phyloP scores from a whole-genome alignment of 2,888 invertebrate genomes.

The Koerneria pararmatus region DNA sequence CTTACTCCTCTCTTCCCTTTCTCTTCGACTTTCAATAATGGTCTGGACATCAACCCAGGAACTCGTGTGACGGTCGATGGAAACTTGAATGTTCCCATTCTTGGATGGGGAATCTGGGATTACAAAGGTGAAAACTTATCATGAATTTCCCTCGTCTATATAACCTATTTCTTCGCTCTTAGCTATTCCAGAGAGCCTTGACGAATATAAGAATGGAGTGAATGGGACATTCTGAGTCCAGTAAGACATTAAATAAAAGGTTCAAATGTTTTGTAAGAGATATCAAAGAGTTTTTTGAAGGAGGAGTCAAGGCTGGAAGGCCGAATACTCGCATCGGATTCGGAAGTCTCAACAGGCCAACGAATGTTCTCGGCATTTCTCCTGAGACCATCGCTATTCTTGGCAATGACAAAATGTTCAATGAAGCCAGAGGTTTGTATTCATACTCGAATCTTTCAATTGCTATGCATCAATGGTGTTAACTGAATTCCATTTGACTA shows the following conservation, averaged over 20 bases:
- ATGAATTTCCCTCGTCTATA: neutral
- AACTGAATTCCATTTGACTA: neutral
- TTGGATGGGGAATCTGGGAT: slow-evolving; percentile 55
- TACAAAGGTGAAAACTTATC: slow-evolving; percentile 36
- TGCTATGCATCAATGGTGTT: neutral
- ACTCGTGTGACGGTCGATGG: slow-evolving; percentile 47
- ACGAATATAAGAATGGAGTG: neutral
- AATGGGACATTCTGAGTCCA: too few relatives aligned
- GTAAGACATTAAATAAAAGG: too few relatives aligned
- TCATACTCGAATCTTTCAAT: too few relatives aligned
- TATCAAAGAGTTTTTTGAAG: slow-evolving; percentile 26
- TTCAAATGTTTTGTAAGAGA: too few relatives aligned
- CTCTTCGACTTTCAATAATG: slow-evolving; percentile 47
- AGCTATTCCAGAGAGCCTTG: neutral
- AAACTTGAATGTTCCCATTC: slow-evolving; percentile 47
- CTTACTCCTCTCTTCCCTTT: slow-evolving; percentile 50
- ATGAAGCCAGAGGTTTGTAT: slow-evolving; percentile 42
- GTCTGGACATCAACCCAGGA: slow-evolving; percentile 51
- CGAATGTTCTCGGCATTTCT: slow-evolving; percentile 46
- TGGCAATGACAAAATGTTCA: slow-evolving; percentile 45
- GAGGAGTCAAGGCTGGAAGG: slow-evolving; percentile 43
- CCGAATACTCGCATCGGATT: slow-evolving; percentile 47
- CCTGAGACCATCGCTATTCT: slow-evolving; percentile 44
- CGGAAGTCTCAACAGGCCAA: slow-evolving; percentile 43
- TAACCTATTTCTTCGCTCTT: neutral